phyloP scores from a whole-genome alignment of 2,888 invertebrate genomes.

The Vanessa cardui region DNA sequence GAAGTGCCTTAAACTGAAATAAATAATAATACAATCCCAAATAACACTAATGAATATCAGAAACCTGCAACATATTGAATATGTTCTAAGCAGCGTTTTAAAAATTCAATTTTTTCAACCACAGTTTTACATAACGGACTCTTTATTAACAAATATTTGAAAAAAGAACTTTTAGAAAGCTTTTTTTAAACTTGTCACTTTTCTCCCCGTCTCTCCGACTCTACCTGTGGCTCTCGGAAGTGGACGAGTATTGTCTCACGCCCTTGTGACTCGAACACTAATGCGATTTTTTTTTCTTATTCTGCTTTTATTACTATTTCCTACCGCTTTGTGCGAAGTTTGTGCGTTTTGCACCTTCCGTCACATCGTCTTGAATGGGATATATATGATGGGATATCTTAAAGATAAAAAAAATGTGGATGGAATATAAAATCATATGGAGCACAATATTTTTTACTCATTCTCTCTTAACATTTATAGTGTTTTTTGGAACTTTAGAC shows the following conservation, averaged over 20 bases:
- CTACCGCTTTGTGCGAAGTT: conserved; percentile 13
- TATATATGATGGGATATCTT: background rate
- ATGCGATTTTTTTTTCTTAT: conserved; percentile 49
- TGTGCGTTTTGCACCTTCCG: conserved; percentile 25
- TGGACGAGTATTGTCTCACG: conserved; percentile 73
- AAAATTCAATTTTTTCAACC: no score
- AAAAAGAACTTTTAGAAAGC: no score
- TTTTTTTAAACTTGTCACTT: no score
- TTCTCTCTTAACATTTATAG: background rate
- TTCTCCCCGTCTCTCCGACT: conserved; percentile 43
- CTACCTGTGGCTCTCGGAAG: conserved; percentile 74
- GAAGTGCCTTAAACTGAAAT: no score
- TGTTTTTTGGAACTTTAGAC: no score
- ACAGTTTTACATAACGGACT: no score
- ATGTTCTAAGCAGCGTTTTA: no score
- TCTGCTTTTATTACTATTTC: conserved; percentile 36
- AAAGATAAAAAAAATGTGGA: background rate
- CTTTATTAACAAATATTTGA: no score
- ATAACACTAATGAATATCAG: no score
- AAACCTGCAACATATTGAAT: no score
- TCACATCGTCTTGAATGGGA: conserved; percentile 15
- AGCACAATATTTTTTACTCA: background rate
- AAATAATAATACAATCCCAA: no score
- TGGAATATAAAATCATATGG: background rate
- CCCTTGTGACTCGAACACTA: conserved; percentile 58